These are phyloP conservation scores for Aurelia sp. DNA, from an alignment of 30 jellyfish, hydroid and myxozoan species.

Conservation along the genomic window DNA sequence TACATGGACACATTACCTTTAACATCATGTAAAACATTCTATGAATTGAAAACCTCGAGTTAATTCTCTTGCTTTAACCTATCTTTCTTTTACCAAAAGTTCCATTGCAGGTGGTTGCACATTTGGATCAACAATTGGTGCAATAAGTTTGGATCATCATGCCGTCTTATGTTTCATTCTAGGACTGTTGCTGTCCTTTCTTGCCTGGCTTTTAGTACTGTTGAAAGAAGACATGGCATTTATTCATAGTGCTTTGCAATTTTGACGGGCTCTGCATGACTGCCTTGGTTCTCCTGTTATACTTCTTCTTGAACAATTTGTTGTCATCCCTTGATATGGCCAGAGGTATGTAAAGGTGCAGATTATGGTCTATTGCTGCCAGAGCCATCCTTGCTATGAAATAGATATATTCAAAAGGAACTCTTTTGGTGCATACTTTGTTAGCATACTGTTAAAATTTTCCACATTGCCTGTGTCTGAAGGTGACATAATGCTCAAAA, in stretches of 20 bases:
- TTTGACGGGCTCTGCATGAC: conserved; percentile 19
- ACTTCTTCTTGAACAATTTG: not conserved
- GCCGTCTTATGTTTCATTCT: not conserved
- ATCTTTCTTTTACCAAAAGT: no score
- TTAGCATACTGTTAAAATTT: conserved; percentile 34
- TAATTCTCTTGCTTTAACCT: no score
- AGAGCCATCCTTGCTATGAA: conserved; percentile 1
- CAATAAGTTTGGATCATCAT: conserved; percentile 24
- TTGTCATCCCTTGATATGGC: not conserved
- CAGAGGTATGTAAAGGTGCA: not conserved
- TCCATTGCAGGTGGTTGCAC: conserved; percentile 1
- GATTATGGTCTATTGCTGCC: conserved; percentile 34
- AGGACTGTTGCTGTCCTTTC: conserved; percentile 2
- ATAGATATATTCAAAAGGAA: conserved; percentile 20
- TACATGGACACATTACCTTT: no score
- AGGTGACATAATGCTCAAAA: conserved; percentile 9
- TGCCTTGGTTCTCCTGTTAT: conserved; percentile 16
- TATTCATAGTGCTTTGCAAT: not conserved
- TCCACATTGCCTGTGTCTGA: conserved; percentile 53
- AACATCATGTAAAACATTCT: no score
- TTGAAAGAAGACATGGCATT: conserved; percentile 2
- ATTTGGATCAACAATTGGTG: conserved; percentile 30
- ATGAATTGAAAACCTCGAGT: no score
- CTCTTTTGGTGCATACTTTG: conserved; percentile 55
- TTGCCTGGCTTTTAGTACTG: not conserved